phyloP scores from a whole-genome alignment of 2,888 invertebrate genomes.

The Acanthosepion esculentum region DNA sequence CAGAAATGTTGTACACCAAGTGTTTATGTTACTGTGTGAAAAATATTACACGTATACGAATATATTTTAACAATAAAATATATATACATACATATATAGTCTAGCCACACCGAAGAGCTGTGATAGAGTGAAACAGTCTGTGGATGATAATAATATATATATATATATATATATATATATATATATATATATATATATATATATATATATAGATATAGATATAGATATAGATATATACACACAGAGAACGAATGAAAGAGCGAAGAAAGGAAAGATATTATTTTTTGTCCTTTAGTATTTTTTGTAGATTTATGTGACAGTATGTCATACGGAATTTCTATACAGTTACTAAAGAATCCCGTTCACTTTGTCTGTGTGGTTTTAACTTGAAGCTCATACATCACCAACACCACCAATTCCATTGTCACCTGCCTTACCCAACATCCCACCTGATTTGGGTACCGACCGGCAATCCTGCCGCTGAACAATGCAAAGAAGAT shows the following conservation, averaged over 20 bases:
- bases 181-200: too few relatives aligned
- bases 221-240: too few relatives aligned
- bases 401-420: neutral
- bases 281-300: neutral
- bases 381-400: neutral
- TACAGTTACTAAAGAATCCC: neutral
- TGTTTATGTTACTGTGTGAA: too few relatives aligned
- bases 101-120: too few relatives aligned
- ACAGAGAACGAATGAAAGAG: too few relatives aligned
- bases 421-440: neutral
- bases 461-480: too few relatives aligned
- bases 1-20: too few relatives aligned
- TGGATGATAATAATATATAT: too few relatives aligned
- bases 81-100: neutral
- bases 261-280: neutral
- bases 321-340: neutral
- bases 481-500: neutral
- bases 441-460: neutral
- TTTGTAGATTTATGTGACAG: slow-evolving; percentile 6
- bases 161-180: neutral
- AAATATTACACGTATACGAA: neutral
- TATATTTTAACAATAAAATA: neutral
- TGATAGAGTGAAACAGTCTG: too few relatives aligned
- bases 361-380: neutral
- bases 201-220: too few relatives aligned